These are phyloP conservation scores for Nycteola revayana DNA, from an alignment of 2,888 invertebrate genomes.

Conservation along the genomic window DNA sequence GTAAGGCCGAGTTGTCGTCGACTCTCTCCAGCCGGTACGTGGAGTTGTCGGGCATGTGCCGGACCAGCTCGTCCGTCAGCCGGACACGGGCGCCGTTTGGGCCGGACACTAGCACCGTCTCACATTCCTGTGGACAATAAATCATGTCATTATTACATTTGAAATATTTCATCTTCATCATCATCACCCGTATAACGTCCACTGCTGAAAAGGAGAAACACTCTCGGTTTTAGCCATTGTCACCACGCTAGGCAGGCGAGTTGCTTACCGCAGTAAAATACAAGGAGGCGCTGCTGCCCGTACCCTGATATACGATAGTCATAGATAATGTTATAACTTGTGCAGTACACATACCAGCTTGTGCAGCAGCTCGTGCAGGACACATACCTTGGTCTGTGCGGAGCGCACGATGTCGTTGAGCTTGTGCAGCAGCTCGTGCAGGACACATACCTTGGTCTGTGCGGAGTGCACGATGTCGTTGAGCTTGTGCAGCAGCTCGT, in stretches of 20 bases:
- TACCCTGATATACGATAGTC: too few species aligned
- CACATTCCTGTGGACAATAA: constrained; percentile 75
- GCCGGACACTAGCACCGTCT: constrained; percentile 87
- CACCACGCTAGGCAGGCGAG: too few species aligned
- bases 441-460: constrained; percentile 62
- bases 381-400: constrained; percentile 29
- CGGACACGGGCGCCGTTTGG: constrained; percentile 92
- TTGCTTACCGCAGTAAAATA: too few species aligned
- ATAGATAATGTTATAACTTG: too few species aligned
- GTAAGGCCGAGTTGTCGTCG: constrained; percentile 49
- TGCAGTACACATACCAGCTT: too few species aligned
- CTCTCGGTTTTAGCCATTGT: too few species aligned
- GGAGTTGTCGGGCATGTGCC: constrained; percentile 88
- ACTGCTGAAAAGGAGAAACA: too few species aligned
- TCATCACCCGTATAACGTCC: too few species aligned
- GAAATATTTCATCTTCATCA: too few species aligned
- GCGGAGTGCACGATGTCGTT: constrained; percentile 75
- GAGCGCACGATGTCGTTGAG: constrained; percentile 78
- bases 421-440: constrained; percentile 83
- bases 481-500: constrained; percentile 83
- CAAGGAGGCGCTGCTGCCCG: too few species aligned
- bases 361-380: too few species aligned
- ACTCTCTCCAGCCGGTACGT: constrained; percentile 60
- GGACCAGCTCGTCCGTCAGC: constrained; percentile 92
- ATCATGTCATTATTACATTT: too few species aligned